A percentile compares a stretch with the other conserved stretches of the same genome.
phyloP scores from a whole-genome alignment of 1,140 invertebrate genomes.

The Diachasma alloeum region DNA sequence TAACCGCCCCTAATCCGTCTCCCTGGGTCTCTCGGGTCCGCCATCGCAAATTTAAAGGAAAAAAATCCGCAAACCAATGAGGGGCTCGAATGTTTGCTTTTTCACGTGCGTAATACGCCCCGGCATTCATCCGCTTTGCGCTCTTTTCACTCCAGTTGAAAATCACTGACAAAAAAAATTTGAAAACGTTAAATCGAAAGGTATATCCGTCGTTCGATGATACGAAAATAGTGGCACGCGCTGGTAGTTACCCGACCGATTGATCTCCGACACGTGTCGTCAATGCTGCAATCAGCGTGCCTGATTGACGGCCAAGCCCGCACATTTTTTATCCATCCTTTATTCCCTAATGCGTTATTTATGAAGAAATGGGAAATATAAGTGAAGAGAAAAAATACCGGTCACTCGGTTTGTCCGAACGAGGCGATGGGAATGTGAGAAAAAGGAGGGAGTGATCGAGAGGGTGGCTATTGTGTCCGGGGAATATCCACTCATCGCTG shows the following conservation, averaged over 20 bases:
- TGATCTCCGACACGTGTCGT: conserved; percentile 63
- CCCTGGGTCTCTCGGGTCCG: background rate
- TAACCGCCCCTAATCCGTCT: background rate
- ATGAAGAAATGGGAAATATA: conserved; percentile 44
- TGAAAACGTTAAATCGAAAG: background rate
- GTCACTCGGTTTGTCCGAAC: conserved; percentile 37
- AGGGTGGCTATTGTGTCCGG: background rate
- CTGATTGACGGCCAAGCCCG: conserved; percentile 52
- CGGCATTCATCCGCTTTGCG: conserved; percentile 33
- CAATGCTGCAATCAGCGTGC: conserved; percentile 62
- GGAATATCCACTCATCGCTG: conserved; percentile 6
- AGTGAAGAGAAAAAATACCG: conserved; percentile 29
- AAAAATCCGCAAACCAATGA: background rate
- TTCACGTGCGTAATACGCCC: conserved; percentile 8
- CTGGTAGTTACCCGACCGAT: conserved; percentile 42
- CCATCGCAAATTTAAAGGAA: background rate
- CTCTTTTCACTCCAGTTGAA: conserved; percentile 3
- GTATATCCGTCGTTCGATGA: conserved; percentile 48
- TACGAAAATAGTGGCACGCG: conserved; percentile 64
- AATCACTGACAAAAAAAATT: conserved; percentile 7
- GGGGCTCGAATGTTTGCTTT: background rate
- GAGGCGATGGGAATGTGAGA: background rate
- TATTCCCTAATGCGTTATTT: conserved; percentile 58
- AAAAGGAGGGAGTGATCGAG: background rate
- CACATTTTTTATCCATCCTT: conserved; percentile 20